A percentile compares a stretch with the other conserved stretches of the same genome.
phyloP scores from a whole-genome alignment of 2,888 invertebrate genomes.

The Ephialtes manifestator region DNA sequence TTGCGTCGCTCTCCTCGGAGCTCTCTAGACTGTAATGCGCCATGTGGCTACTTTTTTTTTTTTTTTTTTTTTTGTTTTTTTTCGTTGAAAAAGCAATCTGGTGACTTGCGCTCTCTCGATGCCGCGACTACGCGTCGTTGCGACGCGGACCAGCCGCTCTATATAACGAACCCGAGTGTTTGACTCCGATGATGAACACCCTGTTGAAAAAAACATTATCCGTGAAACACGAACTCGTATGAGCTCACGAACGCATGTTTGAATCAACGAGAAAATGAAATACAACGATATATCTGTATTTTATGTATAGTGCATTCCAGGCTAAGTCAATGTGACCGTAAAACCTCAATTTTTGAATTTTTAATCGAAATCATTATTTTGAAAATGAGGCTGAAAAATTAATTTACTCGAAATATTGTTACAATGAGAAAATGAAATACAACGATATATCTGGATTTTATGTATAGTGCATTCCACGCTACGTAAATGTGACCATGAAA shows the following conservation, averaged over 20 bases:
- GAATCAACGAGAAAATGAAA: conserved; percentile 32
- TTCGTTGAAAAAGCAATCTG: conserved; percentile 69
- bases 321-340: background rate
- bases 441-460: background rate
- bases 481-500: background rate
- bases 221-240: conserved; percentile 44
- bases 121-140: conserved; percentile 47
- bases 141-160: conserved; percentile 20
- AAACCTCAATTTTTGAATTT: background rate
- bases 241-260: conserved; percentile 3
- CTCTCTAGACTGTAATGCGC: conserved; percentile 65
- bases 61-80: conserved; percentile 45
- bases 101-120: conserved; percentile 60
- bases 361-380: background rate
- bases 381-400: background rate
- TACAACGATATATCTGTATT: conserved; percentile 14
- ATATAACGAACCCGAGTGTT: conserved; percentile 39
- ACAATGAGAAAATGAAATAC: conserved; percentile 37
- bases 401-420: too few relatives aligned
- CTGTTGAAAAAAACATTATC: conserved; percentile 65
- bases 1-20: conserved; percentile 46
- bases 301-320: background rate
- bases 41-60: conserved; percentile 57
- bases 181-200: conserved; percentile 64
- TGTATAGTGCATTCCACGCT: background rate